Evolutionary conservation across 2,113 vertebrate species (phyloP).

Genomic region (Malurus melanocephalus): DNA sequence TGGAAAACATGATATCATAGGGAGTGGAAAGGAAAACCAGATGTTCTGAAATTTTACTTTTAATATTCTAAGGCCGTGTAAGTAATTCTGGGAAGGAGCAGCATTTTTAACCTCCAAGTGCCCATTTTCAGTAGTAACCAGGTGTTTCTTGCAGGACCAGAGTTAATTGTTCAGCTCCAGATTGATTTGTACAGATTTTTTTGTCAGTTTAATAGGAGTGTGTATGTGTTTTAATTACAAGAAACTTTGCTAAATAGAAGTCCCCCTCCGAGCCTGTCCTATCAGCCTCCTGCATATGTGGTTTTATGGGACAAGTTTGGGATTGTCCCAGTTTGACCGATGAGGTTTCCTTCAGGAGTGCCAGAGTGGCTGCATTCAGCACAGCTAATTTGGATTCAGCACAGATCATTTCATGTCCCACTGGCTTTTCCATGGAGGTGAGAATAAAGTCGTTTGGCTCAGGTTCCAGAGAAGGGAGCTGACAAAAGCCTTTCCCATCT

Average conservation of each 20-base stretch:
- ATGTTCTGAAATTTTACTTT: conserved; percentile 42
- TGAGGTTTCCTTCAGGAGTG: neutral
- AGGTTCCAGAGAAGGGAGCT: neutral
- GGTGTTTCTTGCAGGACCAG: neutral
- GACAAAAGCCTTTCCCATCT: neutral
- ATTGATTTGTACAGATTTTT: neutral
- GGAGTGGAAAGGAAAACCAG: conserved; percentile 59
- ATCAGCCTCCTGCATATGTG: neutral
- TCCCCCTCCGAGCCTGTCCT: neutral
- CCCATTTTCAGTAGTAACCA: neutral
- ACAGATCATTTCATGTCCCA: neutral
- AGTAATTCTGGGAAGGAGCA: neutral
- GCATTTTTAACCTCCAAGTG: neutral
- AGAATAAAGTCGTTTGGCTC: neutral
- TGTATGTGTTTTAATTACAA: neutral
- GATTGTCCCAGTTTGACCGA: neutral
- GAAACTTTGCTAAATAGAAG: neutral
- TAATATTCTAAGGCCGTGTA: neutral
- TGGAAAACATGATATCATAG: conserved; percentile 65
- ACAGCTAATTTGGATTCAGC: neutral
- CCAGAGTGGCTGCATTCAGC: neutral
- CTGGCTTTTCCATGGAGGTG: conserved; percentile 38
- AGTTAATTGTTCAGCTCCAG: neutral
- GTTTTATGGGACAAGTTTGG: neutral
- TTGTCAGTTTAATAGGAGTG: neutral